phyloP scores from a whole-genome alignment of 1,140 invertebrate species.

The Leptopilina boulardi region DNA sequence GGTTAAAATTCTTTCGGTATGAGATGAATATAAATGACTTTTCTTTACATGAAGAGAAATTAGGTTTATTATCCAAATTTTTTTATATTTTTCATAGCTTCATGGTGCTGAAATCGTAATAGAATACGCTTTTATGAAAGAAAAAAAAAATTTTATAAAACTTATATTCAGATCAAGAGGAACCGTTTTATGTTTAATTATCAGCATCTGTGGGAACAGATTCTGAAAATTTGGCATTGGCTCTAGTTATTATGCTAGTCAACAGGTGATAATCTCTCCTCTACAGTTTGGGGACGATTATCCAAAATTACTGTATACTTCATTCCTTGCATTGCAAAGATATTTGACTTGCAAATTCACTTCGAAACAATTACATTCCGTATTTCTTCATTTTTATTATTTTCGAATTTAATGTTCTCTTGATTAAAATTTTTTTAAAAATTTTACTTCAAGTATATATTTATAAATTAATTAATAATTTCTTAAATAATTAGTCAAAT shows the following conservation, averaged over 20 bases:
- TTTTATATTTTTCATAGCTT: too few species aligned
- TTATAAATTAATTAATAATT: too few species aligned
- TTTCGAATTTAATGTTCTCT: neutral
- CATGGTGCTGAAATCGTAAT: too few species aligned
- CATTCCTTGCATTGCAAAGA: conserved; percentile 1
- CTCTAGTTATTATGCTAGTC: neutral
- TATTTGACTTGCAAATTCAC: neutral
- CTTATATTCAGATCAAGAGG: conserved; percentile 4
- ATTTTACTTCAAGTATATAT: too few species aligned
- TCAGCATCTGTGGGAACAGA: conserved; percentile 6
- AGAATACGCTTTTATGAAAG: too few species aligned
- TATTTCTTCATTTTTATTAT: neutral
- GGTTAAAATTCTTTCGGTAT: too few species aligned
- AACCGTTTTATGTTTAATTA: neutral
- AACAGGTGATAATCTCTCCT: conserved; percentile 21
- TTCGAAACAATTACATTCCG: neutral
- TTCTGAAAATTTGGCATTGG: conserved; percentile 14
- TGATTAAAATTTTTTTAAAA: neutral
- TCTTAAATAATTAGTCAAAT: too few species aligned
- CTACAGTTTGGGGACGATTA: neutral
- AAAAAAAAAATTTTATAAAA: neutral
- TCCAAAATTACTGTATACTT: neutral
- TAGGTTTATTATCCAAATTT: too few species aligned
- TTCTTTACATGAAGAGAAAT: too few species aligned
- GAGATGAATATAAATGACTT: too few species aligned